Base-by-base conservation (phyloP, 2,797 vertebrate genomes). In the Cryptoprocta ferox region DNA sequence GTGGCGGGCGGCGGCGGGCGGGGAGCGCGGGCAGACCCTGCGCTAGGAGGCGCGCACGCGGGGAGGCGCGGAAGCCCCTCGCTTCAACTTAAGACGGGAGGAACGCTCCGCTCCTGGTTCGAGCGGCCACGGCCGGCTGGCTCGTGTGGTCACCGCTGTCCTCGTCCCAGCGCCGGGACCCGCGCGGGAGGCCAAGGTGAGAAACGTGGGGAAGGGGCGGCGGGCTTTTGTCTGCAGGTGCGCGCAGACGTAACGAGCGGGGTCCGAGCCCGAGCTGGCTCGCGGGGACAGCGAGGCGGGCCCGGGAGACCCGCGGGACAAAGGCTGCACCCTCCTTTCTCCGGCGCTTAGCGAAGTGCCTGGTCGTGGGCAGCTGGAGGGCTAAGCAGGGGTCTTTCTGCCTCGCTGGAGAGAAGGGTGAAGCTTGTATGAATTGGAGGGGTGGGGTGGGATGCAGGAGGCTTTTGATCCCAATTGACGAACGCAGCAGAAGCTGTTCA, bases 71-170 rank as follows among this genome's bases (percentile, higher is more conserved):
- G 97, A 39, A 82, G 66, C 48, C 83, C 15, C 97, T 91, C 61
- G 91, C 95, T 97, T 96, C 97, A 96, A 86, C 98, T 95, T 97
- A 79, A 97, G 99, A 98, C 98, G 96, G 97, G 98, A 98, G 98
- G 98, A 98, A 98, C 98, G 98, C 98, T 98, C 98, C 45, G 98
- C 97, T 94, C 80, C 95, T 96, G 97, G 3, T 9, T 30, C 11
- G 45, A 91, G 89, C 7, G 0, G 3, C 21, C 0, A 68, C 95
- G 84, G 78, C 80, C 2, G 26, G 65, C 80, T 0, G 3, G 16
- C n/a, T 3, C n/a, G 15, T 30, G 26, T 39, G 3, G 3, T n/a
- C 30, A 1, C 35, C 39, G 37, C n/a, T 5, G 93, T n/a, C 45
- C 48, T 79, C 1, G 65, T 56, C 98, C 98, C 98, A 98, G 98